Evolutionary conservation across 2,113 vertebrate genomes (phyloP), one percentile per base, ranked within the genome.

Genomic region (Corythaeola cristata): DNA sequence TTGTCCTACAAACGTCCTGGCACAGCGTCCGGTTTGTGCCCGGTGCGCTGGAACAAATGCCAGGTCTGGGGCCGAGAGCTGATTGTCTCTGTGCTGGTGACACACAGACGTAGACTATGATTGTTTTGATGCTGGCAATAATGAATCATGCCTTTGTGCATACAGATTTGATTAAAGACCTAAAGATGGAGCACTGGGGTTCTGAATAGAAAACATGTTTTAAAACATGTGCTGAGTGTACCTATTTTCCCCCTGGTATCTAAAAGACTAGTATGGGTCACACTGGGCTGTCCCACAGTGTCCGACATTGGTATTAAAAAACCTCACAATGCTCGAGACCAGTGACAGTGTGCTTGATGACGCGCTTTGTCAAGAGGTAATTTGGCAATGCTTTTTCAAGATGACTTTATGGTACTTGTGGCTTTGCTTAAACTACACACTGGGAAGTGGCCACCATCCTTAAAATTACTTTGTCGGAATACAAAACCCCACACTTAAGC

Each of bases 141-240:
- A 50, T 64, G 77, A 85, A 85, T 96, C 69, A 41, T 0, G 47
- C 60, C 73, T 94, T 68, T 45, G 50, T 82, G 77, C 74, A 17
- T 68, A 88, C 63, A 64, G 74, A 85, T 94, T 93, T 79, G 49
- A 76, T 91, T 67, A 37, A 49, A 95, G 90, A 89, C 84, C 86
- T 96, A 93, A 96, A 96, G 90, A 96, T 96, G 94, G 90, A 96
- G 94, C 86, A 68, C 69, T 91, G 69, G 77, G 66, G 52, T 89
- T 96, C 91, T 11, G 5, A 87, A 89, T 41, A 49, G 81, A 85
- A 96, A 87, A 19, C 4, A 1, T 17, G 23, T 55, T 87, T 85
- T 88, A 75, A 76, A 76, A 53, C 17, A 17, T 16, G 7, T 26
- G 28, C 85, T 14, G 59, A 73, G 23, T 15, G 20, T 73, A 37